phyloP scores from a whole-genome alignment of 2,888 invertebrate species.

The Synergus gifuensis region DNA sequence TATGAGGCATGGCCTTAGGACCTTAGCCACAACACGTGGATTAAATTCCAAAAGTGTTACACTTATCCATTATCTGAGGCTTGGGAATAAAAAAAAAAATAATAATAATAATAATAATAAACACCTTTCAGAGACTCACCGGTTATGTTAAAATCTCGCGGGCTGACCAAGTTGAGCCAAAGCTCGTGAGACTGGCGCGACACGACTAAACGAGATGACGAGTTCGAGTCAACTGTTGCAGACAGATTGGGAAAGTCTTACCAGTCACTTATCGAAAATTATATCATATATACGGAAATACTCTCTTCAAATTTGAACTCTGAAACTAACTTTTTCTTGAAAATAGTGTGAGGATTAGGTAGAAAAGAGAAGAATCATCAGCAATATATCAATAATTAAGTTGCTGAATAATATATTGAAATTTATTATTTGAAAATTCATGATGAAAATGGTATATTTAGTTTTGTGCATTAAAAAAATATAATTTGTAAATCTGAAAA shows the following conservation, averaged over 20 bases:
- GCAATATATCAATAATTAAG: too few relatives aligned
- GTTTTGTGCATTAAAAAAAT: background rate
- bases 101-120: background rate
- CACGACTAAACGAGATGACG: conserved; percentile 61
- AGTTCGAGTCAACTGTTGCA: conserved; percentile 54
- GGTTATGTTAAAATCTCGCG: conserved; percentile 38
- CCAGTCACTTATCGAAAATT: conserved; percentile 49
- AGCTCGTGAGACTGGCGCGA: conserved; percentile 54
- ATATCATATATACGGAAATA: conserved; percentile 32
- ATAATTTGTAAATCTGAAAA: too few relatives aligned
- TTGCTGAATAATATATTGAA: too few relatives aligned
- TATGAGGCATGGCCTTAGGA: background rate
- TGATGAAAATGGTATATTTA: background rate
- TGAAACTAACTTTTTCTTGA: background rate
- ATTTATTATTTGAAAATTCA: background rate
- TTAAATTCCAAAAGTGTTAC: background rate
- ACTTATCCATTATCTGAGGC: background rate
- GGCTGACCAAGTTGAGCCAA: conserved; percentile 19
- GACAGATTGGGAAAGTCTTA: conserved; percentile 55
- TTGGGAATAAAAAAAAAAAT: too few relatives aligned
- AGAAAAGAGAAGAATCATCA: too few relatives aligned
- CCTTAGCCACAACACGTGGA: background rate
- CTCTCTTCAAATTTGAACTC: background rate
- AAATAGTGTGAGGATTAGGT: too few relatives aligned
- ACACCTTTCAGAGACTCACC: conserved; percentile 41